Evolutionary conservation across 64 coral and sea anemone genomes (phyloP).

Genomic region (Stichodactyla helianthus): DNA sequence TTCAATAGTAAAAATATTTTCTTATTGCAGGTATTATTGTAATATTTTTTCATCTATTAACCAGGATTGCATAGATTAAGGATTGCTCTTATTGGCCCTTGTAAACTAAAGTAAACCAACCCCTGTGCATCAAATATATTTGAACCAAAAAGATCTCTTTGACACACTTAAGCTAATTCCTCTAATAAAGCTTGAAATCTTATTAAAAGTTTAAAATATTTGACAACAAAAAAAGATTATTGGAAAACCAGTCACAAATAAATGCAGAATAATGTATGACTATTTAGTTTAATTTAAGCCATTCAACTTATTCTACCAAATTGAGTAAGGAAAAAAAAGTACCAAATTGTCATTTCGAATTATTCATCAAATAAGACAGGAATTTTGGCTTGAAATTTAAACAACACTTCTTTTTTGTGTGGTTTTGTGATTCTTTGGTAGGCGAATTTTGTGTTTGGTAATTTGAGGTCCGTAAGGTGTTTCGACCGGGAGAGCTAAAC

Average conservation of each 20-base stretch:
- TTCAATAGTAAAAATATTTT: background rate
- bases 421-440: conserved; percentile 13
- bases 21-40: background rate
- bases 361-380: background rate
- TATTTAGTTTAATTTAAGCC: conserved; percentile 9
- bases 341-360: background rate
- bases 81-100: background rate
- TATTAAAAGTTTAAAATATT: conserved; percentile 8
- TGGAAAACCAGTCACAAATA: conserved; percentile 1
- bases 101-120: background rate
- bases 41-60: background rate
- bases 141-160: background rate
- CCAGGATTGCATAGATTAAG: background rate
- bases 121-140: background rate
- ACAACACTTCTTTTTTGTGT: background rate
- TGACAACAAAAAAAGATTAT: background rate
- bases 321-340: background rate
- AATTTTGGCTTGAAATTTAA: background rate
- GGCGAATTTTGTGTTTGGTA: conserved; percentile 15
- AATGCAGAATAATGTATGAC: background rate
- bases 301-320: conserved; percentile 11
- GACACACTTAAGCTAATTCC: background rate
- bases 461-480: conserved; percentile 28
- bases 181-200: background rate
- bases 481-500: conserved; percentile 18